These are phyloP conservation scores for Alauda arvensis DNA, from an alignment of 2,797 vertebrate species.

Conservation along the genomic window DNA sequence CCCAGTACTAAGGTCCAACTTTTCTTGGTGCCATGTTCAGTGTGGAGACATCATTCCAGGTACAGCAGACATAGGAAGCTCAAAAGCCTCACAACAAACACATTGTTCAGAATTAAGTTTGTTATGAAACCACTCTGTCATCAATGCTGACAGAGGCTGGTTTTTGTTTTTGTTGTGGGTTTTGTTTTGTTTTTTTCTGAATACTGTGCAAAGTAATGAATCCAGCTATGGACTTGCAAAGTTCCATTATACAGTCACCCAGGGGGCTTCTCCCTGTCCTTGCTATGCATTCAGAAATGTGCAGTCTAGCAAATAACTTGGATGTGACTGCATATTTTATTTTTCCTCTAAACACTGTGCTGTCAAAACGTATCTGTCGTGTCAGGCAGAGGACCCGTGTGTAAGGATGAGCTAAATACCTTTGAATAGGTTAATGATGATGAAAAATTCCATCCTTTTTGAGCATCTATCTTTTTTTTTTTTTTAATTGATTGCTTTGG, in stretches of 20 bases:
- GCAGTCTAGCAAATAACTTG: constrained; percentile 51
- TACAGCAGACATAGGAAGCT: background rate
- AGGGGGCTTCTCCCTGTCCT: constrained; percentile 52
- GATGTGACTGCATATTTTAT: constrained; percentile 36
- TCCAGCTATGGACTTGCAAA: constrained; percentile 26
- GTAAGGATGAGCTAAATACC: background rate
- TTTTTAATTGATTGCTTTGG: background rate
- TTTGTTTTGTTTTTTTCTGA: background rate
- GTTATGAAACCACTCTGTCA: constrained; percentile 19
- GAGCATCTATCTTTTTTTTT: background rate
- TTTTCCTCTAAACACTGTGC: background rate
- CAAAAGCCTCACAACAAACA: background rate
- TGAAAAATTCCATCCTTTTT: background rate
- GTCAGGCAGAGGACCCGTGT: background rate
- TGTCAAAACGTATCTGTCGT: constrained; percentile 7
- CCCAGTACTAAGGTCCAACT: background rate
- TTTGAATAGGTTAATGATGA: background rate
- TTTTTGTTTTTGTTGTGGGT: background rate
- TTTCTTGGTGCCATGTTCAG: background rate
- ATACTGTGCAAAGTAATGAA: constrained; percentile 37
- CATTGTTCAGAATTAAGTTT: constrained; percentile 1
- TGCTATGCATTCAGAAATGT: constrained; percentile 24
- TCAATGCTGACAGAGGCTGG: constrained; percentile 22
- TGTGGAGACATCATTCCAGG: background rate
- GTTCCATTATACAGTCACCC: constrained; percentile 46